Conservation (phyloP, 2,797 vertebrate genomes). For the Coluber constrictor region DNA sequence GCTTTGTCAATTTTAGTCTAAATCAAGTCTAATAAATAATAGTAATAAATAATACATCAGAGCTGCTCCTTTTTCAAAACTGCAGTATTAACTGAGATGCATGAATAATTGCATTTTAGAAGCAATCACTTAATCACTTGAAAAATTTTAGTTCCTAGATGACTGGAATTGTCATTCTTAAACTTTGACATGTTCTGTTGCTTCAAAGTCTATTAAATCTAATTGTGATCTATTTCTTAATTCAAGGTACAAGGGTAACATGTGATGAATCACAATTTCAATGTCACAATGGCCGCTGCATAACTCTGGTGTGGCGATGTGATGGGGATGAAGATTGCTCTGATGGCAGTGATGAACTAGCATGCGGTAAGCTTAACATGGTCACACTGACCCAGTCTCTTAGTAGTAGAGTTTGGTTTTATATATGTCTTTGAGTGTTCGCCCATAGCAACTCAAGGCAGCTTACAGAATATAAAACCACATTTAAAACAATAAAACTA, state of each 20-base stretch:
- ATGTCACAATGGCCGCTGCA: slow-evolving; percentile 93
- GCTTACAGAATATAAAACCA: no score
- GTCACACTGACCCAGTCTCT: background rate
- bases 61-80: background rate
- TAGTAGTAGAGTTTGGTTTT: background rate
- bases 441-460: no score
- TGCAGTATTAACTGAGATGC: background rate
- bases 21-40: background rate
- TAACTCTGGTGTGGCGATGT: slow-evolving; percentile 91
- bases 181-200: background rate
- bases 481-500: no score
- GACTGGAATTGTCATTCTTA: background rate
- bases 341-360: slow-evolving; percentile 89
- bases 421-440: background rate
- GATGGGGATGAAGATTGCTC: slow-evolving; percentile 93
- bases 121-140: background rate
- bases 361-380: slow-evolving; percentile 83
- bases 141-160: background rate
- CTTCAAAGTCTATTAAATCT: background rate
- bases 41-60: background rate
- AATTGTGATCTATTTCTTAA: slow-evolving; percentile 21
- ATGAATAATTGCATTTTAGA: background rate
- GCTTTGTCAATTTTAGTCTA: background rate
- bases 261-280: slow-evolving; percentile 92
- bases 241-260: slow-evolving; percentile 78